A percentile compares a stretch with the other conserved stretches of the same genome.
These are phyloP conservation scores for Crotalus helleri DNA, from an alignment of 2,113 vertebrate genomes.

Conservation along the genomic window DNA sequence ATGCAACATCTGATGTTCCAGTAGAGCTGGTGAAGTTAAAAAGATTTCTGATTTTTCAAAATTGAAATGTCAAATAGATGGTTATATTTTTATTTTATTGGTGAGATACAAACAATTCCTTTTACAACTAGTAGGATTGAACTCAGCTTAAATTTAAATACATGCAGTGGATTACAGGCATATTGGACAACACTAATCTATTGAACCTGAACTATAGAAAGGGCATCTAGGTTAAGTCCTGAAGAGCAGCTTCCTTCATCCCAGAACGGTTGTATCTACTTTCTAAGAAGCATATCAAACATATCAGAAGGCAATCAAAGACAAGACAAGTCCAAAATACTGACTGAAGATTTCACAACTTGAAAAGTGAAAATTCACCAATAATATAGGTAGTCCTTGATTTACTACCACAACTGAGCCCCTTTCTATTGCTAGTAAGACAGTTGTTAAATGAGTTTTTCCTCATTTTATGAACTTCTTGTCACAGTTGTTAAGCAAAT, in stretches of 20 bases:
- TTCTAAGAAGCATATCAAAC: constrained; percentile 47
- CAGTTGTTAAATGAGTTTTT: not conserved
- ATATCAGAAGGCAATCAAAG: constrained; percentile 47
- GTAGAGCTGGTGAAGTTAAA: constrained; percentile 11
- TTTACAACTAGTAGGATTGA: constrained; percentile 37
- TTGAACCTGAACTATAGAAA: constrained; percentile 48
- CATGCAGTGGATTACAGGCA: constrained; percentile 19
- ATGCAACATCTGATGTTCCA: constrained; percentile 44
- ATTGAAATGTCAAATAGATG: constrained; percentile 22
- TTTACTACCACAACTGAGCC: not conserved
- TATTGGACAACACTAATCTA: too few species aligned
- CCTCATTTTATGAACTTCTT: too few species aligned
- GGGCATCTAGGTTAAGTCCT: constrained; percentile 40
- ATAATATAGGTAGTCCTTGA: not conserved
- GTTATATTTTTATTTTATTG: constrained; percentile 37
- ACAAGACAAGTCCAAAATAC: constrained; percentile 44
- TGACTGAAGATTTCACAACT: constrained; percentile 1
- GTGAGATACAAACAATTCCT: constrained; percentile 51
- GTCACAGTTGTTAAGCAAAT: not conserved
- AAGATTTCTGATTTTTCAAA: constrained; percentile 23
- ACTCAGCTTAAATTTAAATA: constrained; percentile 42
- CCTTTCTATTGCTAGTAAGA: not conserved
- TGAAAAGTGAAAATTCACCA: constrained; percentile 38
- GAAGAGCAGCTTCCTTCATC: constrained; percentile 12
- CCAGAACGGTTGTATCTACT: constrained; percentile 39